phyloP scores from a whole-genome alignment of 2,797 vertebrate species.

The Pseudochirops cupreus region DNA sequence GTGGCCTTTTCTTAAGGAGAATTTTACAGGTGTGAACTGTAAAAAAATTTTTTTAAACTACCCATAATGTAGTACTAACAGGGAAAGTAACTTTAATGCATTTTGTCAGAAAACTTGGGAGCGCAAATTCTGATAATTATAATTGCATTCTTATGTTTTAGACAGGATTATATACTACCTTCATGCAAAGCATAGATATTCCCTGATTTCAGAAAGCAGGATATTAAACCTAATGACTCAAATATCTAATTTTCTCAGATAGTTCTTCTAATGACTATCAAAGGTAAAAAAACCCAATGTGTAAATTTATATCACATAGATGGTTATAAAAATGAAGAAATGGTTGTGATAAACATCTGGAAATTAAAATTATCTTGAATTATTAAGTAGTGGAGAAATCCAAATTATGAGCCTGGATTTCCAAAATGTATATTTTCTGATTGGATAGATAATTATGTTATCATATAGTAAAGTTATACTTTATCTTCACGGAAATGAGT shows the following conservation, averaged over 20 bases:
- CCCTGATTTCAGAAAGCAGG: background rate
- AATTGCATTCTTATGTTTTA: background rate
- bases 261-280: background rate
- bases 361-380: conserved; percentile 39
- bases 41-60: conserved; percentile 18
- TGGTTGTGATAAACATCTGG: conserved; percentile 46
- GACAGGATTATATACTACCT: background rate
- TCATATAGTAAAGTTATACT: background rate
- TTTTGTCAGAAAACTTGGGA: conserved; percentile 22
- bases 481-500: background rate
- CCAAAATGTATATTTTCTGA: background rate
- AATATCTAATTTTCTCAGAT: conserved; percentile 26
- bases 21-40: background rate
- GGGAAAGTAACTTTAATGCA: conserved; percentile 18
- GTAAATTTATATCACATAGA: background rate
- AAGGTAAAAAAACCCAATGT: background rate
- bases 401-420: background rate
- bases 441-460: background rate
- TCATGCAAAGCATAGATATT: conserved; percentile 8
- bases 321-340: background rate
- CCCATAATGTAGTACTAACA: conserved; percentile 16
- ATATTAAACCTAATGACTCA: background rate
- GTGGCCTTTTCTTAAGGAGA: background rate
- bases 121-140: background rate
- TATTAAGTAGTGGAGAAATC: background rate